A percentile compares a stretch with the other conserved stretches of the same genome.
Evolutionary conservation across 2,888 invertebrate species (phyloP).

Genomic region (Drosophila algonquin): DNA sequence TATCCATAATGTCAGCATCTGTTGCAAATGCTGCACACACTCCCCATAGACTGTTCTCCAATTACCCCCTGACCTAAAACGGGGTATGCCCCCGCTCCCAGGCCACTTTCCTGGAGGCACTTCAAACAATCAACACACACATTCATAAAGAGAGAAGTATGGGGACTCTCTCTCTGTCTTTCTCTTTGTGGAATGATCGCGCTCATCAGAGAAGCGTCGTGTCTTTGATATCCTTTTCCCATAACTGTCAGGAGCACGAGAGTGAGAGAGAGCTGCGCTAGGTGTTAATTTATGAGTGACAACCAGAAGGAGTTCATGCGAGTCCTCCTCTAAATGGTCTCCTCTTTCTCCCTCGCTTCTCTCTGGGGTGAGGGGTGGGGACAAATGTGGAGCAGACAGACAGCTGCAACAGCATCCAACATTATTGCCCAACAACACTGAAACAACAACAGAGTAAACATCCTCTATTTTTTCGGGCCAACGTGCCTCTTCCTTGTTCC

Average conservation of each 20-base stretch:
- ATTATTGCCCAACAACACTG: not conserved
- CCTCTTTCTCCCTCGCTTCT: not conserved
- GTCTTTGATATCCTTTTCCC: slow-evolving; percentile 70
- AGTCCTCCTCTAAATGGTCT: not conserved
- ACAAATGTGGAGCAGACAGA: not conserved
- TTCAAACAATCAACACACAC: not conserved
- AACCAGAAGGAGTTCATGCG: not conserved
- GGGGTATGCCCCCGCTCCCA: not conserved
- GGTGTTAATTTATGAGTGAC: slow-evolving; percentile 1
- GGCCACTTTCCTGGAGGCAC: not conserved
- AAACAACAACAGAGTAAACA: not conserved
- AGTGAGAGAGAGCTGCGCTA: slow-evolving; percentile 3
- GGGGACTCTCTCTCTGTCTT: not conserved
- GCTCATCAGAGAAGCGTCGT: slow-evolving; percentile 31
- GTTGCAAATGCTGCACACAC: not conserved
- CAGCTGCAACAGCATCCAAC: not conserved
- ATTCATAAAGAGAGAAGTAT: not conserved
- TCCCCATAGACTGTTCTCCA: not conserved
- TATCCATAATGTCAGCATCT: not conserved
- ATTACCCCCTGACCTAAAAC: not conserved
- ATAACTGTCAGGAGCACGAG: slow-evolving; percentile 70
- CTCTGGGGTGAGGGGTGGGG: too few relatives aligned
- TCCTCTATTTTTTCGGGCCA: not conserved
- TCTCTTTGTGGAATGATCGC: slow-evolving; percentile 5
- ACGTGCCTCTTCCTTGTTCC: slow-evolving; percentile 13